Base-by-base conservation (phyloP, 2,113 vertebrate species). In the Pluvialis apricaria region DNA sequence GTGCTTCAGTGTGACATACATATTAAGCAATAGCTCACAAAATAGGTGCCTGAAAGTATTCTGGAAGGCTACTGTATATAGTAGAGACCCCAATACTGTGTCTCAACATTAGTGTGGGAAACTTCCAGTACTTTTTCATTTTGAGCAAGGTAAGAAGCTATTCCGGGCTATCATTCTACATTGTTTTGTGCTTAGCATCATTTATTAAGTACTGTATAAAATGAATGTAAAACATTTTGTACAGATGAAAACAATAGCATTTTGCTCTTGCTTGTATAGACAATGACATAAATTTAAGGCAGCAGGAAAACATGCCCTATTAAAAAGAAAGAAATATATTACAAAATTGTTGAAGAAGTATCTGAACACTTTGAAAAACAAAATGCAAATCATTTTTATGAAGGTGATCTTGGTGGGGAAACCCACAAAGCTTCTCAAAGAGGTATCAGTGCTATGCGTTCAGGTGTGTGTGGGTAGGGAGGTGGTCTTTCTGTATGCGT, bases 71-170 rank as follows among this genome's bases (percentile, higher is more conserved):
- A 76, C 61, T 83, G 62, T 82, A 57, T 36, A 79, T 90, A 95
- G 88, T 62, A 82, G 71, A 88, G 90, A 93, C 82, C 52, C 78
- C 40, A 93, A 25, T 92, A 71, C n/a, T 86, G 14, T 70, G 69
- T 91, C 81, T 88, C 68, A 77, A 13, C 44, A 78, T 66, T 79
- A 92, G 42, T 54, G 40, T 85, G 76, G 88, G 73, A 95, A 91
- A 90, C 83, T 78, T 93, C 42, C 78, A 93, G 89, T 96, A 68
- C 81, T 91, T 92, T 87, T 92, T 94, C 71, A 86, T 97, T 97
- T 96, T 96, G 80, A 94, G 92, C 22, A 65, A 96, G 5, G 1
- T 91, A 70, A 87, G 86, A 94, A 88, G 51, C 38, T 82, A 9
- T 82, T 89, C 73, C 82, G 40, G 49, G 34, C 45, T 96, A 69